A percentile compares a stretch with the other conserved stretches of the same genome.
Evolutionary conservation across 2,888 invertebrate species (phyloP).

Genomic region (Agrotis segetum): DNA sequence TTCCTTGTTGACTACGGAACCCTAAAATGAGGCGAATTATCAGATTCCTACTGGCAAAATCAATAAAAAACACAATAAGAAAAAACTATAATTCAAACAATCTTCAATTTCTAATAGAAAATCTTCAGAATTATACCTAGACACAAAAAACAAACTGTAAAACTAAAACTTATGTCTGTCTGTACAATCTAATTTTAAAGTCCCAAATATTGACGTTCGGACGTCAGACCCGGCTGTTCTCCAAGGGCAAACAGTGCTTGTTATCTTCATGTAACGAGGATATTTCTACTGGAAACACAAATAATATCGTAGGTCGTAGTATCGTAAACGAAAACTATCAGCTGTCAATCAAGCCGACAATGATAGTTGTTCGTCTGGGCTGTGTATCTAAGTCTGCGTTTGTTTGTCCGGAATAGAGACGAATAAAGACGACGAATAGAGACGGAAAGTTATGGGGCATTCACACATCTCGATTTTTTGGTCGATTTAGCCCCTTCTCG

Average conservation of each 20-base stretch:
- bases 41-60: neutral
- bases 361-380: constrained; percentile 10
- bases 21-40: neutral
- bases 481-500: no score
- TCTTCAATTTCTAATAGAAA: neutral
- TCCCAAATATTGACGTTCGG: constrained; percentile 16
- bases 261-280: constrained; percentile 32
- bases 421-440: no score
- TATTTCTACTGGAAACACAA: constrained; percentile 15
- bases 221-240: constrained; percentile 6
- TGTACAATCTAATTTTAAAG: constrained; percentile 35
- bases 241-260: constrained; percentile 31
- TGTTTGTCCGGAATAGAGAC: constrained; percentile 2
- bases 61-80: no score
- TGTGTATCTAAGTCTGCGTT: constrained; percentile 1
- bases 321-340: constrained; percentile 33
- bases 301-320: constrained; percentile 26
- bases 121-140: neutral
- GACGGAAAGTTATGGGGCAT: neutral
- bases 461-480: no score
- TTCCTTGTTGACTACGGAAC: no score
- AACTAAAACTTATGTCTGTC: constrained; percentile 4
- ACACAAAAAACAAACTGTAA: constrained; percentile 14
- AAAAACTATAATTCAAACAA: neutral
- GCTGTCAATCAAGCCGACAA: constrained; percentile 43